Evolutionary conservation across 2,113 vertebrate species (phyloP).

Genomic region (Malaclemys terrapin): DNA sequence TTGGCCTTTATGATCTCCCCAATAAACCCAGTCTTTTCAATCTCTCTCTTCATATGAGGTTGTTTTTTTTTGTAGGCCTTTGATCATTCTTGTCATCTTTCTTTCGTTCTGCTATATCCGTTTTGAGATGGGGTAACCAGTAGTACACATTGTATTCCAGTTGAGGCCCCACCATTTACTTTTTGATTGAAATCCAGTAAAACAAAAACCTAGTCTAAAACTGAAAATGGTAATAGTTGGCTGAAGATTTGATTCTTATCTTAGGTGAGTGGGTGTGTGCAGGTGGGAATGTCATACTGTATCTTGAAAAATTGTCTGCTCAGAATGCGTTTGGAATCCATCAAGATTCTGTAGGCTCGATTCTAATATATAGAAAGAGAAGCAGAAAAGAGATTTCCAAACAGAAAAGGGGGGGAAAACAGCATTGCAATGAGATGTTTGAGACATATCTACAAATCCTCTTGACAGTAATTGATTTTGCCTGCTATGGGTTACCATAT

Average conservation of each 20-base stretch:
- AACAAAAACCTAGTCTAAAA: not conserved
- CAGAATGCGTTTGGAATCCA: not conserved
- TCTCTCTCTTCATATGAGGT: accelerated
- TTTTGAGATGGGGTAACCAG: not conserved
- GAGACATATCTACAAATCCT: constrained; percentile 45
- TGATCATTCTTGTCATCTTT: not conserved
- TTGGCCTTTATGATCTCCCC: not conserved
- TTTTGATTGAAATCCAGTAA: not conserved
- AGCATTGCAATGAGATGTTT: constrained; percentile 23
- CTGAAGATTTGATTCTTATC: constrained; percentile 50
- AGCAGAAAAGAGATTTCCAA: constrained; percentile 38
- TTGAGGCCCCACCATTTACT: not conserved
- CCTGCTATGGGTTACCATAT: constrained; percentile 61
- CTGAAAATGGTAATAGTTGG: not conserved
- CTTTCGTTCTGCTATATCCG: not conserved
- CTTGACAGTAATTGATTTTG: constrained; percentile 66
- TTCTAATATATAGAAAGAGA: constrained; percentile 9
- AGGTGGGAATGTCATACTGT: not conserved
- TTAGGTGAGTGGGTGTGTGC: constrained; percentile 9
- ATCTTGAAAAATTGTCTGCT: constrained; percentile 37
- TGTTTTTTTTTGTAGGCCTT: not conserved
- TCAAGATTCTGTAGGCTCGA: not conserved
- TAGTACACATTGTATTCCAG: accelerated
- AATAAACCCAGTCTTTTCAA: not conserved
- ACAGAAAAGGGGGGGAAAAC: not conserved